phyloP scores from a whole-genome alignment of 2,888 invertebrate genomes.

The Mycogona germanica region DNA sequence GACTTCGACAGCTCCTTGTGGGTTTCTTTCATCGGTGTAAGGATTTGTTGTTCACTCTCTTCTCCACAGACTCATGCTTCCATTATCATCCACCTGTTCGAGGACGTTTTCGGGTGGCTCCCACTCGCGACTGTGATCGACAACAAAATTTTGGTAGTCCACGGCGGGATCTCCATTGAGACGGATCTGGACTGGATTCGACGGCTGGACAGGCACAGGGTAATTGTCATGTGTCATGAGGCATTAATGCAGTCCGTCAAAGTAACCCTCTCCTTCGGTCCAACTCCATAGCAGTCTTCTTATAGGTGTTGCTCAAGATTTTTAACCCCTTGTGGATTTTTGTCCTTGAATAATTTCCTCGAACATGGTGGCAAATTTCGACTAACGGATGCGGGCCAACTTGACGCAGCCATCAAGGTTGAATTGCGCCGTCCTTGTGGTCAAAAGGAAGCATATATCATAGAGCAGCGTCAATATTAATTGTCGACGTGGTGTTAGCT shows the following conservation, averaged over 20 bases:
- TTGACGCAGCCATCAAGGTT: too few species aligned
- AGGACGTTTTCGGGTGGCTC: conserved; percentile 83
- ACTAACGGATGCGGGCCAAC: too few species aligned
- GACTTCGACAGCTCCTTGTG: too few species aligned
- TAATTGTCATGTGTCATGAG: conserved; percentile 33
- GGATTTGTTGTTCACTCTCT: background rate
- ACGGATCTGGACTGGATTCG: conserved; percentile 70
- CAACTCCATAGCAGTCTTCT: background rate
- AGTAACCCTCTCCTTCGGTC: background rate
- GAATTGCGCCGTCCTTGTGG: too few species aligned
- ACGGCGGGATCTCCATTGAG: conserved; percentile 82
- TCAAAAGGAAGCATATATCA: too few species aligned
- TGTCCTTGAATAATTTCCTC: background rate
- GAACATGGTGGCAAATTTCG: too few species aligned
- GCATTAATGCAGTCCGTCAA: background rate
- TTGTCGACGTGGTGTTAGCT: too few species aligned
- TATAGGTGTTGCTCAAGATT: background rate
- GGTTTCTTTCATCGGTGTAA: background rate
- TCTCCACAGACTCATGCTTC: conserved; percentile 56
- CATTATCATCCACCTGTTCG: conserved; percentile 63
- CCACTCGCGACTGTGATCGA: conserved; percentile 84
- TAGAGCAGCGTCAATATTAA: too few species aligned
- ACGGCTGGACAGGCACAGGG: conserved; percentile 72
- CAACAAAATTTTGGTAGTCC: conserved; percentile 76
- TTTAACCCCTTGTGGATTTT: background rate